Evolutionary conservation across 1,140 invertebrate species (phyloP).

Genomic region (Drosophila insularis): DNA sequence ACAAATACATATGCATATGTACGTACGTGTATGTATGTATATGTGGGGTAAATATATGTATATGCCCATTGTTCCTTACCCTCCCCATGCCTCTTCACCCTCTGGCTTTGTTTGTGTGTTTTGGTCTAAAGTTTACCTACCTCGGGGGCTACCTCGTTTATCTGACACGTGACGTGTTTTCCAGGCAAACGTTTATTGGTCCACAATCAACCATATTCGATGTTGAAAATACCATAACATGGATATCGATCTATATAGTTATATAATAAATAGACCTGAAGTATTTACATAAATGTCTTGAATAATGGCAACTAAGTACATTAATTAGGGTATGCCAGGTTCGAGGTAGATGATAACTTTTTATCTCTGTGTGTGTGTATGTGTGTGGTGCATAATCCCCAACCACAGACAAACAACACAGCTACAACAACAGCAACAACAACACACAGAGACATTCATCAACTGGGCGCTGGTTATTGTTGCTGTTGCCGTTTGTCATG

Average conservation of each 20-base stretch:
- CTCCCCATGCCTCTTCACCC: background rate
- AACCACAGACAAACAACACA: constrained; percentile 12
- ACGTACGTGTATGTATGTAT: background rate
- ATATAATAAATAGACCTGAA: no score
- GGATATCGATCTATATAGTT: no score
- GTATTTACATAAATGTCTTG: no score
- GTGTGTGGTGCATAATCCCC: constrained; percentile 16
- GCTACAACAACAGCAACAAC: background rate
- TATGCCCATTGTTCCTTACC: no score
- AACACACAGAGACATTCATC: constrained; percentile 13
- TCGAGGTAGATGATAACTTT: background rate
- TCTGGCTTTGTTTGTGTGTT: background rate
- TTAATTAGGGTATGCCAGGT: background rate
- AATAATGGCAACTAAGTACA: no score
- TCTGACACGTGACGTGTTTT: constrained; percentile 25
- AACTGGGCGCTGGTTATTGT: constrained; percentile 13
- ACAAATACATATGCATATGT: no score
- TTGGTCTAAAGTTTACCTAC: constrained; percentile 23
- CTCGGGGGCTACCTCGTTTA: constrained; percentile 12
- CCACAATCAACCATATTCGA: background rate
- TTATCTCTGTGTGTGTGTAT: background rate
- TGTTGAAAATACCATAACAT: no score
- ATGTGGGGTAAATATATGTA: background rate
- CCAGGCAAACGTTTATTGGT: background rate
- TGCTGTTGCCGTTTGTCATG: constrained; percentile 9